Evolutionary conservation across 2,113 vertebrate genomes (phyloP).

Genomic region (Poeciliopsis occidentalis): DNA sequence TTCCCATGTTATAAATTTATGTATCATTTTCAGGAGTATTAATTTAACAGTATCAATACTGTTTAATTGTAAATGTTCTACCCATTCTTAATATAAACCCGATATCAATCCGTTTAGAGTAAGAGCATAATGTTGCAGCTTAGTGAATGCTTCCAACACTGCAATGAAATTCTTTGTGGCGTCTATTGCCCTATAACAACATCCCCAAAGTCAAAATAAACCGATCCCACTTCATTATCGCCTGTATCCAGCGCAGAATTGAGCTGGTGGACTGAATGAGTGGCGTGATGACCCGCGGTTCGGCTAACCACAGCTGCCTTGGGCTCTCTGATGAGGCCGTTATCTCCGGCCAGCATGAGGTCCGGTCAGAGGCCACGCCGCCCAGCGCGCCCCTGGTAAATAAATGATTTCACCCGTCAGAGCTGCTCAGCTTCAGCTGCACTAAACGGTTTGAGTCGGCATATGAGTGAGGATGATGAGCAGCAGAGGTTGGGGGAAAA

Average conservation of each 20-base stretch:
- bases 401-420: constrained; percentile 64
- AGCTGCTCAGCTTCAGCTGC: constrained; percentile 35
- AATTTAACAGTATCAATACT: no score
- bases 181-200: neutral
- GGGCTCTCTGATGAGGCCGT: constrained; percentile 21
- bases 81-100: neutral
- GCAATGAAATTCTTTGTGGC: neutral
- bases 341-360: constrained; percentile 48
- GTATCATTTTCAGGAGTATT: no score
- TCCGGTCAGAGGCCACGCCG: constrained; percentile 45
- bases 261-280: neutral
- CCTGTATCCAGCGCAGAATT: constrained; percentile 32
- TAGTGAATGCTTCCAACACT: neutral
- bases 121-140: no score
- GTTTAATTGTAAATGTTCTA: no score
- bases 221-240: neutral
- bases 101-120: neutral
- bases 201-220: neutral
- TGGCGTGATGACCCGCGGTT: constrained; percentile 32
- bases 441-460: neutral
- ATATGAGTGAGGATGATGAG: neutral
- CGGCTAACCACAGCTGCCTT: constrained; percentile 27
- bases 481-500: constrained; percentile 5
- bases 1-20: no score
- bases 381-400: constrained; percentile 47